phyloP scores from a whole-genome alignment of 2,888 invertebrate genomes.

The Pinctada fucata region DNA sequence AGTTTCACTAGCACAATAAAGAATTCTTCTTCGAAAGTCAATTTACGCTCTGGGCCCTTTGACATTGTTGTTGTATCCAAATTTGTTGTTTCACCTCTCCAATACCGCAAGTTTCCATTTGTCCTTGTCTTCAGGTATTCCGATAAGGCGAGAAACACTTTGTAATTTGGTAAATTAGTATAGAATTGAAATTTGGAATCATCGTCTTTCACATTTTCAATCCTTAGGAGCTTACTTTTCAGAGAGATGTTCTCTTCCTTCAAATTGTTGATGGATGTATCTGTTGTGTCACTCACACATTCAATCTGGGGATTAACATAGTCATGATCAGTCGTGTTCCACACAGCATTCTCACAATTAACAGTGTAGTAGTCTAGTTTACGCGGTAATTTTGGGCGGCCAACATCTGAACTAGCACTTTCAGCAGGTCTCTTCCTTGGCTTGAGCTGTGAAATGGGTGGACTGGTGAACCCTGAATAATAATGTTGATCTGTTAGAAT shows the following conservation, averaged over 20 bases:
- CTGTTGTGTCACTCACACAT: neutral
- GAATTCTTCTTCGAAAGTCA: conserved; percentile 39
- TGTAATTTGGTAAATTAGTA: conserved; percentile 42
- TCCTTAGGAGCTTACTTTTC: conserved; percentile 16
- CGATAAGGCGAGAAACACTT: conserved; percentile 22
- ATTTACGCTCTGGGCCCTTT: conserved; percentile 34
- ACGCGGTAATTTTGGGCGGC: neutral
- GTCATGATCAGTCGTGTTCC: neutral
- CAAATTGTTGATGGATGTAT: neutral
- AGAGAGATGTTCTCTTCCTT: neutral
- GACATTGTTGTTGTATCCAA: neutral
- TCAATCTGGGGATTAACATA: neutral
- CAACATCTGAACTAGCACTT: neutral
- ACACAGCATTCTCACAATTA: neutral
- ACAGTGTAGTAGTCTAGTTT: neutral
- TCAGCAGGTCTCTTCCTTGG: neutral
- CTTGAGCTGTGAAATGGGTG: neutral
- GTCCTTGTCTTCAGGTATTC: conserved; percentile 27
- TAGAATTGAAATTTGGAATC: conserved; percentile 40
- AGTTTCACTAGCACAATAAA: conserved; percentile 43
- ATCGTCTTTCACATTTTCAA: conserved; percentile 38
- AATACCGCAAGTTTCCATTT: conserved; percentile 13
- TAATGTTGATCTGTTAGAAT: neutral
- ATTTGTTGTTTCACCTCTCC: conserved; percentile 25
- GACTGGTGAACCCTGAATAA: neutral